phyloP scores from a whole-genome alignment of 2,113 vertebrate species.

The Pungitius pungitius region DNA sequence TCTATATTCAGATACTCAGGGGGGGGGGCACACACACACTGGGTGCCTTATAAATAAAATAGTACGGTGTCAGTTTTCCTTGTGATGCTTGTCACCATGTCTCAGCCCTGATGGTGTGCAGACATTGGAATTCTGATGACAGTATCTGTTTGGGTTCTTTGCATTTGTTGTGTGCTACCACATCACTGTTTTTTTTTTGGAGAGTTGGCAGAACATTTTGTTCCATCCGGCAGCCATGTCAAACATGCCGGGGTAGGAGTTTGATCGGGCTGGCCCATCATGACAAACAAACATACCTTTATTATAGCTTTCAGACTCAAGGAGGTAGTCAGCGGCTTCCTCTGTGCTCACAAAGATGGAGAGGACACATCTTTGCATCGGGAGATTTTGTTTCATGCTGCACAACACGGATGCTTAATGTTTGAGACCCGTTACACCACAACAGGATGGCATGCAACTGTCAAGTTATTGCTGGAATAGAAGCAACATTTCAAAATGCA shows the following conservation, averaged over 20 bases:
- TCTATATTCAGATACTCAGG: slow-evolving; percentile 56
- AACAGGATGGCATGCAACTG: background rate
- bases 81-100: slow-evolving; percentile 60
- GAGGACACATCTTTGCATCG: slow-evolving; percentile 12
- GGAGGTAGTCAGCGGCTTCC: slow-evolving; percentile 8
- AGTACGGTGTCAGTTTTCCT: slow-evolving; percentile 59
- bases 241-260: slow-evolving; percentile 40
- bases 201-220: slow-evolving; percentile 62
- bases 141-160: slow-evolving; percentile 37
- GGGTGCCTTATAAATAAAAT: slow-evolving; percentile 74
- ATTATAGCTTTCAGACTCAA: slow-evolving; percentile 47
- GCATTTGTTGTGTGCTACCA: slow-evolving; percentile 44
- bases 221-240: slow-evolving; percentile 53
- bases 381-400: background rate
- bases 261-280: slow-evolving; percentile 45
- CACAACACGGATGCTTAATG: background rate
- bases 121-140: slow-evolving; percentile 60
- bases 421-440: slow-evolving; percentile 21
- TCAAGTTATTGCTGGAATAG: slow-evolving; percentile 20
- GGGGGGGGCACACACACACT: slow-evolving; percentile 44
- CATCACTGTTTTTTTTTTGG: slow-evolving; percentile 48
- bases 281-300: slow-evolving; percentile 40
- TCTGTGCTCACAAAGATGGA: slow-evolving; percentile 4
- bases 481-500: slow-evolving; percentile 9
- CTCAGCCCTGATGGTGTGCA: slow-evolving; percentile 51